Conservation (phyloP, 2,888 invertebrate species). For the Nasonovia ribisnigri region DNA sequence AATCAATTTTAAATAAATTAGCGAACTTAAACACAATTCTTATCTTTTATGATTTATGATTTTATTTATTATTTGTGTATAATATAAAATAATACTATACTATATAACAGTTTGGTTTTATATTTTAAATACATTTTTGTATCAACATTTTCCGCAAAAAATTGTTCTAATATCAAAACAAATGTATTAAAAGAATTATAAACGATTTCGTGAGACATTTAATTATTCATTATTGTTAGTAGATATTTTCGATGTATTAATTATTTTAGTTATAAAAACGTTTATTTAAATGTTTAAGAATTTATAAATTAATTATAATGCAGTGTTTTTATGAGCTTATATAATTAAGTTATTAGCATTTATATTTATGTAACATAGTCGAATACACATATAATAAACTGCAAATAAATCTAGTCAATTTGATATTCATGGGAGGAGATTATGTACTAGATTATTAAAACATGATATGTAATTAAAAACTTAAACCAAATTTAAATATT, state of each 20-base stretch:
- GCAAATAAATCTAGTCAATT: not conserved
- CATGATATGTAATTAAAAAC: not conserved
- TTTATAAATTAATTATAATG: not conserved
- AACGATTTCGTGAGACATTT: not conserved
- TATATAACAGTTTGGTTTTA: not conserved
- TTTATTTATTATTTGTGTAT: not conserved
- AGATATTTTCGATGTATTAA: not conserved
- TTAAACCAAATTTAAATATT: not conserved
- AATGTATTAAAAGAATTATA: not conserved
- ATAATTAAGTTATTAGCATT: not conserved
- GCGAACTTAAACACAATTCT: not conserved
- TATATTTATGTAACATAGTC: not conserved
- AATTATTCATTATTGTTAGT: not conserved
- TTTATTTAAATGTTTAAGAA: not conserved
- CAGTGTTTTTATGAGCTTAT: not conserved
- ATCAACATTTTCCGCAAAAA: not conserved
- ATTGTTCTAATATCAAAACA: not conserved
- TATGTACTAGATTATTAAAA: not conserved
- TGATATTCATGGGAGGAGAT: not conserved
- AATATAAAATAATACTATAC: not conserved
- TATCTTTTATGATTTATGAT: not conserved
- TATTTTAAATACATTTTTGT: not conserved
- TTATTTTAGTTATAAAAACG: not conserved
- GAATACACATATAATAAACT: not conserved
- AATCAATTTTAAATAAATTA: not conserved